Evolutionary conservation across 1,140 invertebrate species (phyloP).

Genomic region (Psix sp.): DNA sequence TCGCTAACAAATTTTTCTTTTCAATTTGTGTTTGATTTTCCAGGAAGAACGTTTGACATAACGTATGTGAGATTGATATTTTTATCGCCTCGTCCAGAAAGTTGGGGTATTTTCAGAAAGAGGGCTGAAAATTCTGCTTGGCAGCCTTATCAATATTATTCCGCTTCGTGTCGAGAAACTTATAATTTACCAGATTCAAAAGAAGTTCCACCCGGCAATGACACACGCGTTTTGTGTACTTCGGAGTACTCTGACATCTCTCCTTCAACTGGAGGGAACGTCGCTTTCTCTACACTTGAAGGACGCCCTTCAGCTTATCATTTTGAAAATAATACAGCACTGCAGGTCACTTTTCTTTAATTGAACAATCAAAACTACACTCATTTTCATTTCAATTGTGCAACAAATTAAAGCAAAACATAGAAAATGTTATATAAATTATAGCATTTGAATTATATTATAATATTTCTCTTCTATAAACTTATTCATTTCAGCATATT

Average conservation of each 20-base stretch:
- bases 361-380: too few species aligned
- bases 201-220: constrained; percentile 82
- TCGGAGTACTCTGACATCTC: constrained; percentile 98
- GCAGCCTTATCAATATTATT: constrained; percentile 98
- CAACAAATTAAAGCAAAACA: constrained; percentile 7
- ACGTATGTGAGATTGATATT: constrained; percentile 96
- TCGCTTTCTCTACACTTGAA: constrained; percentile 97
- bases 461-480: not conserved
- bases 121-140: constrained; percentile 87
- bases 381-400: not conserved
- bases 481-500: too few species aligned
- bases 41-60: constrained; percentile 98
- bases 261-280: constrained; percentile 94
- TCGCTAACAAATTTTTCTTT: too few species aligned
- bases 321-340: constrained; percentile 91
- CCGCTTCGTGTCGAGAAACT: constrained; percentile 92
- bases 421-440: too few species aligned
- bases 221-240: constrained; percentile 93
- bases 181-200: constrained; percentile 89
- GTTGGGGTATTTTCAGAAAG: constrained; percentile 97
- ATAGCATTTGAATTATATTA: too few species aligned
- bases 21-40: constrained; percentile 68
- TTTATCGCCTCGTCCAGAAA: constrained; percentile 96
- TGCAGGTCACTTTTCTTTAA: constrained; percentile 85
- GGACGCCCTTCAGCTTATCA: constrained; percentile 93